A percentile compares a stretch with the other conserved stretches of the same genome.
phyloP scores from a whole-genome alignment of 2,888 invertebrate genomes.

The Keiferia lycopersicella region DNA sequence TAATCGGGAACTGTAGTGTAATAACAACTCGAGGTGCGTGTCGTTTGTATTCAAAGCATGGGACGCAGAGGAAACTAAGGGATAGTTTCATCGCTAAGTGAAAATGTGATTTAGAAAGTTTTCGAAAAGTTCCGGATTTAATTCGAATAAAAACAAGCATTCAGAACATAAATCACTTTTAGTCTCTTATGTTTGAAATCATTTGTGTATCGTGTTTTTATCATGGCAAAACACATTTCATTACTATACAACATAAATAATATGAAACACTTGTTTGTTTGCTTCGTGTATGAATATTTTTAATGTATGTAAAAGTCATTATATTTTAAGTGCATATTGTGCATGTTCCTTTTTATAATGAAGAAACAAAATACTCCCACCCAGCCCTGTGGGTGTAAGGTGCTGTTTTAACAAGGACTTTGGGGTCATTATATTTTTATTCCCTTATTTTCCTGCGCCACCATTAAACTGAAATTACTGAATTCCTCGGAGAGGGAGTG shows the following conservation, averaged over 20 bases:
- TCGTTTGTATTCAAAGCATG: slow-evolving; percentile 23
- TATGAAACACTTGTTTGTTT: background rate
- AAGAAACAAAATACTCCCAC: background rate
- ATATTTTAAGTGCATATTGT: background rate
- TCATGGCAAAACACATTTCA: too few relatives aligned
- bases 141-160: too few relatives aligned
- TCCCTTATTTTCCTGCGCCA: background rate
- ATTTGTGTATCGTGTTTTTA: too few relatives aligned
- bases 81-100: background rate
- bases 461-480: background rate
- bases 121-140: background rate
- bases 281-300: background rate
- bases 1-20: too few relatives aligned
- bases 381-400: background rate
- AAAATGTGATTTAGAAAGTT: slow-evolving; percentile 2
- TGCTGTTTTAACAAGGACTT: background rate
- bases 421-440: background rate
- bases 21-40: slow-evolving; percentile 25
- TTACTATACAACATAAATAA: too few relatives aligned
- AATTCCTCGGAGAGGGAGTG: too few relatives aligned
- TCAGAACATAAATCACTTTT: too few relatives aligned
- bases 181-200: too few relatives aligned
- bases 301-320: too few relatives aligned
- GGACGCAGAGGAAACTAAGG: background rate
- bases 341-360: background rate